Percentiles rank a stretch among this genome's conserved stretches.
phyloP scores from a whole-genome alignment of 2,797 vertebrate species.

The Hyperoplus lanceolatus region DNA sequence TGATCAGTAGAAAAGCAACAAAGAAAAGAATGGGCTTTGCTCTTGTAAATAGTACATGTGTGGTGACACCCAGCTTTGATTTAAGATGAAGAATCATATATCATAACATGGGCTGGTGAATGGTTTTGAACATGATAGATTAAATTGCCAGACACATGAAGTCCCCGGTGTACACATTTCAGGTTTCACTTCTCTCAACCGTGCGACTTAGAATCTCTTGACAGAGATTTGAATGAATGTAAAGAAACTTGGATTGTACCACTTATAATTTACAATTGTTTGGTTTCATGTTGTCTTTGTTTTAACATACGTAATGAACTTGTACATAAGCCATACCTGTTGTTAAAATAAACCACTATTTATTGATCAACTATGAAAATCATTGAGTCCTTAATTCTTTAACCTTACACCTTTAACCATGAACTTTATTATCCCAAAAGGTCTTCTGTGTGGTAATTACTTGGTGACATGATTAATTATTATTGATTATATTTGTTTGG shows the following conservation, averaged over 20 bases:
- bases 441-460: background rate
- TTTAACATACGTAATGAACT: constrained; percentile 84
- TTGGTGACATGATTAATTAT: background rate
- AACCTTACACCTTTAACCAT: background rate
- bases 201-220: constrained; percentile 64
- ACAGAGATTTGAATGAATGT: constrained; percentile 83
- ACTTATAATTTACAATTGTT: constrained; percentile 75
- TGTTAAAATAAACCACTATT: constrained; percentile 88
- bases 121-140: constrained; percentile 45
- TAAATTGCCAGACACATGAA: constrained; percentile 43
- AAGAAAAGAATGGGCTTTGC: constrained; percentile 13
- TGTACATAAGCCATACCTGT: constrained; percentile 88
- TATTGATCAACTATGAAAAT: constrained; percentile 78
- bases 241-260: constrained; percentile 78
- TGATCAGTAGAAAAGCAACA: constrained; percentile 28
- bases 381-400: constrained; percentile 33
- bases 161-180: constrained; percentile 67
- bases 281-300: constrained; percentile 75
- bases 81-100: constrained; percentile 51
- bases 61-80: constrained; percentile 36
- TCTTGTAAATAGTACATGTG: constrained; percentile 58
- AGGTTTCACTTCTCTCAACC: constrained; percentile 74
- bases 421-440: background rate
- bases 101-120: constrained; percentile 35
- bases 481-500: background rate